Conservation (phyloP, 2,797 vertebrate species). For the Epinephelus malabaricus region DNA sequence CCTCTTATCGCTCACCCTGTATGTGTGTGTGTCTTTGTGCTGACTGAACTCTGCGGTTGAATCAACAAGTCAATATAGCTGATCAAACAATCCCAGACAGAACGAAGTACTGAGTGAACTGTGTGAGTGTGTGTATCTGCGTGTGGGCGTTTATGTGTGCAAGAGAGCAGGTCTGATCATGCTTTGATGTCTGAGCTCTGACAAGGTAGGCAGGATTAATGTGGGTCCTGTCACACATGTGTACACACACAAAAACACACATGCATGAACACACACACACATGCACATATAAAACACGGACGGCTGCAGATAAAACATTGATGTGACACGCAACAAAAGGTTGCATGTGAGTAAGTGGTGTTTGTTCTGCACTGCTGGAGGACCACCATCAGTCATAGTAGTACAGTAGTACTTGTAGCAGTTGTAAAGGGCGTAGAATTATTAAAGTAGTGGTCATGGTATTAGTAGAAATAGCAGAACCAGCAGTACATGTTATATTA, state of each 20-base stretch:
- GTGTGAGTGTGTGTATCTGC: not conserved
- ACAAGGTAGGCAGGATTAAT: constrained; percentile 52
- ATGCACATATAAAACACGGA: not conserved
- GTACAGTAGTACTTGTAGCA: not conserved
- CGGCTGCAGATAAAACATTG: constrained; percentile 6
- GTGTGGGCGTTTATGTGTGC: constrained; percentile 35
- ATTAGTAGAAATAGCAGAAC: not conserved
- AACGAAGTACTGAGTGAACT: constrained; percentile 17
- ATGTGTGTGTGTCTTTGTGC: constrained; percentile 30
- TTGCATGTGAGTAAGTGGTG: not conserved
- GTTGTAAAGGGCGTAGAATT: not conserved
- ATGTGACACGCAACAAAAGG: not conserved
- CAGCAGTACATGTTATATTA: not conserved
- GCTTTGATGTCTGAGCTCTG: constrained; percentile 71
- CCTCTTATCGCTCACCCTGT: constrained; percentile 26
- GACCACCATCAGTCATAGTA: not conserved
- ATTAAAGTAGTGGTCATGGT: not conserved
- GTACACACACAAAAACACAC: not conserved
- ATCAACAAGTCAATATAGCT: constrained; percentile 62
- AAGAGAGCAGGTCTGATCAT: constrained; percentile 61
- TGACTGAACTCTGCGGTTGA: constrained; percentile 51
- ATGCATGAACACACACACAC: not conserved
- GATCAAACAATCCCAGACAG: constrained; percentile 58
- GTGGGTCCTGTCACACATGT: constrained; percentile 39
- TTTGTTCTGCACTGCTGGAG: not conserved